These are phyloP conservation scores for Petrocephalus schoutedeni DNA, from an alignment of 2,797 vertebrate species.

Conservation along the genomic window DNA sequence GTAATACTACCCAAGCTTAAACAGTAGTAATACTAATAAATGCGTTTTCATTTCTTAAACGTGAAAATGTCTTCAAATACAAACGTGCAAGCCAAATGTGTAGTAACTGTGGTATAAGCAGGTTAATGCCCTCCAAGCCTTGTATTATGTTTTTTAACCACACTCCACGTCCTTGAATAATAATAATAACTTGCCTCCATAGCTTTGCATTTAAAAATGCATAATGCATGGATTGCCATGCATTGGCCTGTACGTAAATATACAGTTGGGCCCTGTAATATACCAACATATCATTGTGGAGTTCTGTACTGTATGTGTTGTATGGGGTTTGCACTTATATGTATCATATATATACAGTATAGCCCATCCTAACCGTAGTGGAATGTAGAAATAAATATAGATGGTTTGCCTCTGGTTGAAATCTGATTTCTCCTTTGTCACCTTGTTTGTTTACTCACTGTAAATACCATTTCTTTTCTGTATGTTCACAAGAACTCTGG, in stretches of 20 bases:
- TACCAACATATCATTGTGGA: neutral
- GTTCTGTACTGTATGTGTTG: neutral
- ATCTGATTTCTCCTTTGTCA: neutral
- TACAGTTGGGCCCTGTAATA: neutral
- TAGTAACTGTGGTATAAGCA: neutral
- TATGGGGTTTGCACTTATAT: neutral
- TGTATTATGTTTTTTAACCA: neutral
- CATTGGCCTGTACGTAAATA: neutral
- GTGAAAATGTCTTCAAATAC: neutral
- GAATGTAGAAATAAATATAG: neutral
- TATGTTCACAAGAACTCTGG: neutral
- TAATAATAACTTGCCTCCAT: neutral
- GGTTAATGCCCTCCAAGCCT: neutral
- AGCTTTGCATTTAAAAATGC: neutral
- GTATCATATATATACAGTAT: neutral
- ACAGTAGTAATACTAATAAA: neutral
- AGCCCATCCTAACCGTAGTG: no score
- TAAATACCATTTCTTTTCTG: neutral
- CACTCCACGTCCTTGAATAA: neutral
- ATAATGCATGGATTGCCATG: neutral
- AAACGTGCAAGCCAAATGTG: neutral
- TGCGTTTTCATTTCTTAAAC: neutral
- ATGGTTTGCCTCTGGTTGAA: neutral
- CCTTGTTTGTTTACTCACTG: neutral
- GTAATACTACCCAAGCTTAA: neutral